Percentiles rank a stretch among this genome's conserved stretches.
These are phyloP conservation scores for Agonopterix arenella DNA, from an alignment of 2,888 invertebrate species.

Conservation along the genomic window DNA sequence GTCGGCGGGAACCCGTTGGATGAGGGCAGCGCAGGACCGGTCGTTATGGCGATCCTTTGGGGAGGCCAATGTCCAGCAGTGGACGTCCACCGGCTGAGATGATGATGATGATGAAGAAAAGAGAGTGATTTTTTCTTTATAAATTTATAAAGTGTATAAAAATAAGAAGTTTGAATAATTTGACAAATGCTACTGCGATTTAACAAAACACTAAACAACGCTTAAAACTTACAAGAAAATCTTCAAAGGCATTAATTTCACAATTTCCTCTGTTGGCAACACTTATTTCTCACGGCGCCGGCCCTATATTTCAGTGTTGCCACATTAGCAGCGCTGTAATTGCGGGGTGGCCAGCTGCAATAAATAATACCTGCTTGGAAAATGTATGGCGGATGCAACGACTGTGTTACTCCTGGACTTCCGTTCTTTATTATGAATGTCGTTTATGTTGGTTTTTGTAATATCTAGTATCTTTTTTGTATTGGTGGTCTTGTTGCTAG, in stretches of 20 bases:
- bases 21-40: too few species aligned
- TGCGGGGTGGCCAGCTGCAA: slow-evolving; percentile 32
- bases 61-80: too few species aligned
- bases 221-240: not conserved
- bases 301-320: slow-evolving; percentile 32
- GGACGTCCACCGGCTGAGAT: too few species aligned
- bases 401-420: slow-evolving; percentile 16
- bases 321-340: slow-evolving; percentile 43
- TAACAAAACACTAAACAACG: too few species aligned
- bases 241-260: not conserved
- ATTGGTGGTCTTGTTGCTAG: too few species aligned
- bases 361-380: slow-evolving; percentile 32
- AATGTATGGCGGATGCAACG: slow-evolving; percentile 18
- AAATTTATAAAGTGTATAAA: too few species aligned
- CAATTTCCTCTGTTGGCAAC: slow-evolving; percentile 15
- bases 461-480: not conserved
- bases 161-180: too few species aligned
- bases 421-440: slow-evolving; percentile 7
- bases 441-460: slow-evolving; percentile 1
- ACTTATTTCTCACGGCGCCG: slow-evolving; percentile 20
- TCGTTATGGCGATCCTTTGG: too few species aligned
- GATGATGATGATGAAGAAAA: too few species aligned
- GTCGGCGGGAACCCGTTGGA: too few species aligned
- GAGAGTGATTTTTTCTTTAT: too few species aligned
- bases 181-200: too few species aligned